Conservation (phyloP, 2,888 invertebrate species). For the Euphydryas editha region DNA sequence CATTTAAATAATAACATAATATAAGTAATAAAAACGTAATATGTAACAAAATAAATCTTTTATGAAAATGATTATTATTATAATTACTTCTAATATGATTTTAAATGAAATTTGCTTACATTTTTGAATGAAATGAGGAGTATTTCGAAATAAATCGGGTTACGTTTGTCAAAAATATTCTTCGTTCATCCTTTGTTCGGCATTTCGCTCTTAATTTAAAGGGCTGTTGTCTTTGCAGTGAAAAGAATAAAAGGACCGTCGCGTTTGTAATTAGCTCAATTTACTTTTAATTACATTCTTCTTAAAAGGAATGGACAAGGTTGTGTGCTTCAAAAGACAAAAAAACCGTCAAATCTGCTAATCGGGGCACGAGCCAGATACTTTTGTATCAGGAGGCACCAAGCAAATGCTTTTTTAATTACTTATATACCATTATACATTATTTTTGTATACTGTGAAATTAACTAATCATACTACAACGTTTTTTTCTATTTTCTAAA, state of each 20-base stretch:
- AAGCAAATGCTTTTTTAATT: no score
- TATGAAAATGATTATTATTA: no score
- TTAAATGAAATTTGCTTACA: slow-evolving; percentile 10
- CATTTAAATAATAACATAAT: neutral
- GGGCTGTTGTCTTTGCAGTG: slow-evolving; percentile 16
- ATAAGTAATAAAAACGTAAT: slow-evolving; percentile 1
- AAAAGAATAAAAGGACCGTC: neutral
- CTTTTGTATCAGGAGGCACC: no score
- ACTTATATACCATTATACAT: no score
- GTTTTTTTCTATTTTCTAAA: no score
- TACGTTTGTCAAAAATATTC: slow-evolving; percentile 23
- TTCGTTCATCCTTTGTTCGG: slow-evolving; percentile 19
- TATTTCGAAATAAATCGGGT: slow-evolving; percentile 21
- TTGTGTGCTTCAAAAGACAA: neutral
- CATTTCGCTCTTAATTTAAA: slow-evolving; percentile 20
- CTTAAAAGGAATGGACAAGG: neutral
- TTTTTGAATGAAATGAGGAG: slow-evolving; percentile 15
- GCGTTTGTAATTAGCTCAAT: neutral
- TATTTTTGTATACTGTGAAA: no score
- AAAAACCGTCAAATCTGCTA: neutral
- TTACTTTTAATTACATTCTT: neutral
- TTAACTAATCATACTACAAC: no score
- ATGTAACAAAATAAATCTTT: neutral
- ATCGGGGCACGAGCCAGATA: neutral
- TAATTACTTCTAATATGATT: neutral